phyloP scores from a whole-genome alignment of 2,797 vertebrate genomes.

The Chaetodon trifasciatus region DNA sequence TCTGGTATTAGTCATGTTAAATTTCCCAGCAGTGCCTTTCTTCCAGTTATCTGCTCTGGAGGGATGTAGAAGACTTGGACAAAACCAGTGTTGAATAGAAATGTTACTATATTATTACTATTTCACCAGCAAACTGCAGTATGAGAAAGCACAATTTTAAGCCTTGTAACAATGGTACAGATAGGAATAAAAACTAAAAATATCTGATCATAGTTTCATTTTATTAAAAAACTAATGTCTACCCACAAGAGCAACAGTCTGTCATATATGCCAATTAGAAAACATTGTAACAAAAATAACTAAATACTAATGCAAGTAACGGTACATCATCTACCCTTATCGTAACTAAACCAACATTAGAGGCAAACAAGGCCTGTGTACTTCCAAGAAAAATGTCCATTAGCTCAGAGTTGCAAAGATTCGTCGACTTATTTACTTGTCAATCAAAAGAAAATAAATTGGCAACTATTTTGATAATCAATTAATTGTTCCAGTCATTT shows the following conservation, averaged over 20 bases:
- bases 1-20: constrained; percentile 65
- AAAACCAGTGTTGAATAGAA: constrained; percentile 33
- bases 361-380: not conserved
- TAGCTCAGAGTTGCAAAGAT: not conserved
- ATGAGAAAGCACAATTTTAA: not conserved
- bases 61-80: constrained; percentile 35
- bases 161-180: not conserved
- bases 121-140: constrained; percentile 13
- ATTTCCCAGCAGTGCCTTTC: constrained; percentile 63
- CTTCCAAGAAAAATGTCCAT: not conserved
- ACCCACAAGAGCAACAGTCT: not conserved
- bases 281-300: not conserved
- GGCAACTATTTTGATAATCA: too few species aligned
- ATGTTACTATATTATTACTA: not conserved
- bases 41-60: constrained; percentile 46
- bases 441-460: too few species aligned
- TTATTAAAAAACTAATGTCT: not conserved
- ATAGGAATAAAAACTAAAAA: not conserved
- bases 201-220: not conserved
- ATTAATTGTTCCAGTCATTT: too few species aligned
- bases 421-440: too few species aligned
- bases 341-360: not conserved
- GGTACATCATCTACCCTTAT: not conserved
- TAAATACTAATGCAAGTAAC: not conserved
- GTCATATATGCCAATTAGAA: not conserved